Evolutionary conservation across 2,797 vertebrate species (phyloP).

Genomic region (Lepilemur ruficaudatus): DNA sequence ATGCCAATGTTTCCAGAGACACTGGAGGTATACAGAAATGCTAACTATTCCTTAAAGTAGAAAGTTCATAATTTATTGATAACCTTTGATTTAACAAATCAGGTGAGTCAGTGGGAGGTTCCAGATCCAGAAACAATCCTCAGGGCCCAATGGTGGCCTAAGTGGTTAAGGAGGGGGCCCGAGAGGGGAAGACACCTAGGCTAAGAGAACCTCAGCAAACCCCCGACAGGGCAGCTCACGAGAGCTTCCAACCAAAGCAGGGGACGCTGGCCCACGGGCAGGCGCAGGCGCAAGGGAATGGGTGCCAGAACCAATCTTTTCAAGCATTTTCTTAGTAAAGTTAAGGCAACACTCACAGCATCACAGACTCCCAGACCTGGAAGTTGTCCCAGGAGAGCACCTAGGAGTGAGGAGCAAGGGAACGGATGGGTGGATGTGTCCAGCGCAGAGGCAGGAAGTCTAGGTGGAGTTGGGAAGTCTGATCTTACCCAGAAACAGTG

Average conservation of each 20-base stretch:
- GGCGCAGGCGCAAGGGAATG: accelerated
- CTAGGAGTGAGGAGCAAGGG: background rate
- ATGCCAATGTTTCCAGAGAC: background rate
- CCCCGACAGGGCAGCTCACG: accelerated
- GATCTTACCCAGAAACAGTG: background rate
- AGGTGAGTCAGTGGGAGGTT: background rate
- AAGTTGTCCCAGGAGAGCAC: background rate
- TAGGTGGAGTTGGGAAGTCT: background rate
- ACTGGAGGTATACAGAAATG: background rate
- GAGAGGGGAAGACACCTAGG: background rate
- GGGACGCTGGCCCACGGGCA: accelerated
- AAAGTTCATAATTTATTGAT: background rate
- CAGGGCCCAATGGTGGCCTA: background rate
- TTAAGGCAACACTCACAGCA: background rate
- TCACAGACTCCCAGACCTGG: background rate
- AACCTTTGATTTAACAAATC: background rate
- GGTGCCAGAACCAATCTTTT: background rate
- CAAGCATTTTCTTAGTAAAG: background rate
- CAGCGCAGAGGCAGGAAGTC: background rate
- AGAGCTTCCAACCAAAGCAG: background rate
- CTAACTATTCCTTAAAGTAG: background rate
- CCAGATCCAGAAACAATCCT: background rate
- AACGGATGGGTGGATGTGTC: accelerated
- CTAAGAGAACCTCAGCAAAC: background rate
- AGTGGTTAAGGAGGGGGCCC: background rate